Percentiles rank a stretch among this genome's conserved stretches.
Evolutionary conservation across 1,140 invertebrate species (phyloP).

Genomic region (Lepidotrigona ventralis): DNA sequence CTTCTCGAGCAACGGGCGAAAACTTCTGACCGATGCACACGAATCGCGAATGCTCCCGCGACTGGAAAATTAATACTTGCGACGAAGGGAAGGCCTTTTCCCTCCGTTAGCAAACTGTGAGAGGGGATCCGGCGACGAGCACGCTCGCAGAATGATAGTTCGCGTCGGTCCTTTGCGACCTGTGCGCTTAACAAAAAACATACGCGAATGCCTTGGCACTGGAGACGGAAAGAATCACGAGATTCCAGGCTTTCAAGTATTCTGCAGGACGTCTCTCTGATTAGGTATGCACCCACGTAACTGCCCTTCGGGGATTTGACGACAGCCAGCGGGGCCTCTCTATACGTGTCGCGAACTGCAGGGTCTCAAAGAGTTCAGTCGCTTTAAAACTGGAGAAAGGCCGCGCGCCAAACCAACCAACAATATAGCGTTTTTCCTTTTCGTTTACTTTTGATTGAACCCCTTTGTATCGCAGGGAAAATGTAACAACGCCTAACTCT

Average conservation of each 20-base stretch:
- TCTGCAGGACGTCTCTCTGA: constrained; percentile 50
- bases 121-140: background rate
- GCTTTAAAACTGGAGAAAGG: constrained; percentile 41
- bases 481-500: background rate
- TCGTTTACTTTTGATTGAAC: constrained; percentile 29
- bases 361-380: constrained; percentile 47
- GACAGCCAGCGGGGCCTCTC: constrained; percentile 37
- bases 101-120: constrained; percentile 12
- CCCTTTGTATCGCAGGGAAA: background rate
- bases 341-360: constrained; percentile 45
- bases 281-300: constrained; percentile 61
- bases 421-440: background rate
- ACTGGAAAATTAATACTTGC: constrained; percentile 30
- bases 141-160: constrained; percentile 22
- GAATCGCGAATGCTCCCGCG: background rate
- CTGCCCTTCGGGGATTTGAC: constrained; percentile 43
- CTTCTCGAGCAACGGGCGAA: no score
- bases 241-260: constrained; percentile 38
- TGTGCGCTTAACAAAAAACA: constrained; percentile 37
- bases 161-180: constrained; percentile 32
- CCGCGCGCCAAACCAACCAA: background rate
- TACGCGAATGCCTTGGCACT: constrained; percentile 43
- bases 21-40: background rate
- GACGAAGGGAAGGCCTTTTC: background rate
- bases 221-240: constrained; percentile 33